Percentiles rank a stretch among this genome's conserved stretches.
Conservation (phyloP, 1,140 invertebrate species). For the Caenorhabditis brenneri region DNA sequence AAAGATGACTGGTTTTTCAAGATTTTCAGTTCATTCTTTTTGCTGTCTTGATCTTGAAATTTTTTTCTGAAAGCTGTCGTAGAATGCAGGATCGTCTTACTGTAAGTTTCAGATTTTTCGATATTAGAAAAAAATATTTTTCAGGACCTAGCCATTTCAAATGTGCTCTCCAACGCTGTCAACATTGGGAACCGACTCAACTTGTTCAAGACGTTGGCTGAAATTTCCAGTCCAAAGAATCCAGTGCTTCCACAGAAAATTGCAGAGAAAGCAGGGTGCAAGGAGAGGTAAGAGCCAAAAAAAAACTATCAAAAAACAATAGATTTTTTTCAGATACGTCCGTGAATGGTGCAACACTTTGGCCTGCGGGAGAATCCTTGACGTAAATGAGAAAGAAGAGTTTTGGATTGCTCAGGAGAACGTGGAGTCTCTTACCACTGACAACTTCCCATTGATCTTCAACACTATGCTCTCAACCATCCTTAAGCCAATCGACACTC, state of each 20-base stretch:
- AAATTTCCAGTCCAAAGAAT: not conserved
- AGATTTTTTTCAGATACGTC: not conserved
- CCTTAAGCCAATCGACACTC: not conserved
- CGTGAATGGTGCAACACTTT: conserved; percentile 13
- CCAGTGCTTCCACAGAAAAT: not conserved
- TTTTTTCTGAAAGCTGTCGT: not conserved
- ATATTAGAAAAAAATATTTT: not conserved
- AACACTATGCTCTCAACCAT: not conserved
- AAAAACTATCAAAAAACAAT: not conserved
- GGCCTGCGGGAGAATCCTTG: not conserved
- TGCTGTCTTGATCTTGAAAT: no score
- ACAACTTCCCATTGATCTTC: not conserved
- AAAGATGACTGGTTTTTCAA: not conserved
- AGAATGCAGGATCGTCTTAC: conserved; percentile 19
- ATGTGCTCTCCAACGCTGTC: not conserved
- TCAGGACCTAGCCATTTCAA: not conserved
- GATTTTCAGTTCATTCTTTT: not conserved
- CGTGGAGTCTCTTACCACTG: not conserved
- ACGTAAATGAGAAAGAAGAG: not conserved
- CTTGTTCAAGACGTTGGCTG: not conserved
- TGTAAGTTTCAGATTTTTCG: not conserved
- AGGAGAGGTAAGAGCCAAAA: not conserved
- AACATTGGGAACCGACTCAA: not conserved
- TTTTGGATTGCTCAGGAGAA: not conserved
- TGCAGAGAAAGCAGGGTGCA: not conserved